phyloP scores from a whole-genome alignment of 2,888 invertebrate species.

The Schizaphis graminum region DNA sequence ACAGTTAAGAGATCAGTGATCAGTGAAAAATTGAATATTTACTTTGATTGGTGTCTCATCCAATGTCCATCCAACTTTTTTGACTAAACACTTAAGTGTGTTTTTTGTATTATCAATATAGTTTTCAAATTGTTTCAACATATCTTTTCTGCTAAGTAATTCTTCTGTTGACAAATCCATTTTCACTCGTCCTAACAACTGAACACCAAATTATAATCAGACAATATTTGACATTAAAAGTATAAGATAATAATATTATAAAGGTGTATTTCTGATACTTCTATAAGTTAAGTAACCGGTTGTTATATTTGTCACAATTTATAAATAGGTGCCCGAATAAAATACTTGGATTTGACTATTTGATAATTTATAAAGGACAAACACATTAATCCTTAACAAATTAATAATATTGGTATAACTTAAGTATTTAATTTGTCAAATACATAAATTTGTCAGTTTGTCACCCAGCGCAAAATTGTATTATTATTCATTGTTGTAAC shows the following conservation, averaged over 20 bases:
- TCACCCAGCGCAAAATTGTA: background rate
- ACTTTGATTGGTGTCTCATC: slow-evolving; percentile 26
- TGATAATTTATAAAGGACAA: background rate
- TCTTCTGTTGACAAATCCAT: slow-evolving; percentile 42
- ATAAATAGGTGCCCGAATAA: background rate
- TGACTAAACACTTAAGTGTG: background rate
- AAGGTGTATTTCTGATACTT: background rate
- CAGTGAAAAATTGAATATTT: background rate
- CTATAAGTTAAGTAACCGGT: background rate
- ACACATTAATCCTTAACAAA: background rate
- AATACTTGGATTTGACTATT: background rate
- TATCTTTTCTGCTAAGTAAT: slow-evolving; percentile 17
- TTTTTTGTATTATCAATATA: background rate
- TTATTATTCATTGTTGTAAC: background rate
- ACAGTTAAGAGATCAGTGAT: background rate
- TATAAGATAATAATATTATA: background rate
- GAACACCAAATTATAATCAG: background rate
- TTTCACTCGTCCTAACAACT: background rate
- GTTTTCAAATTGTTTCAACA: slow-evolving; percentile 29
- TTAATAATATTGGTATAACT: background rate
- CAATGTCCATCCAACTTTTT: slow-evolving; percentile 30
- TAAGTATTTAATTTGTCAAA: background rate
- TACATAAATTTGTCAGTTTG: background rate
- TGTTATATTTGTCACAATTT: background rate
- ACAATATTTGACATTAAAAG: background rate